These are phyloP conservation scores for Mechanitis messenoides DNA, from an alignment of 2,888 invertebrate genomes.

Conservation along the genomic window DNA sequence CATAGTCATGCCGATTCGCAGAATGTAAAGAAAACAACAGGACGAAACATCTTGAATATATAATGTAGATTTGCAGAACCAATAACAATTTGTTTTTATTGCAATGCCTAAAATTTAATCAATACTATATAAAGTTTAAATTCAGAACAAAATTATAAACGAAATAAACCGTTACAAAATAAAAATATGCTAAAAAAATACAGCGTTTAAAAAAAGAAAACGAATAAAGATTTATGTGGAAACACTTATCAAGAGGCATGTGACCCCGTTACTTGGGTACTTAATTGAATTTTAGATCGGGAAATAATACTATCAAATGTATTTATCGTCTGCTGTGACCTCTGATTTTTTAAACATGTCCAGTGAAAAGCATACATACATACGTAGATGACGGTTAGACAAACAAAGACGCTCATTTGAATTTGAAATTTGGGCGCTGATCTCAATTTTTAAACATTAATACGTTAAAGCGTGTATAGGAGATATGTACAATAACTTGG, in stretches of 20 bases:
- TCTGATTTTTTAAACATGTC: constrained; percentile 51
- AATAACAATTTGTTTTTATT: too few species aligned
- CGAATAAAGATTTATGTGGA: constrained; percentile 55
- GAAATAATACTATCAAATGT: constrained; percentile 67
- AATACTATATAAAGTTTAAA: neutral
- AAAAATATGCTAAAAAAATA: constrained; percentile 10
- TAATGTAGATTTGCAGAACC: neutral
- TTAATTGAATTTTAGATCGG: constrained; percentile 68
- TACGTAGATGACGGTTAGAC: constrained; percentile 59
- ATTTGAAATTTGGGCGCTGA: constrained; percentile 61
- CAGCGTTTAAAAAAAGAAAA: constrained; percentile 9
- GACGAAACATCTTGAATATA: constrained; percentile 8
- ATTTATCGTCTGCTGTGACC: constrained; percentile 63
- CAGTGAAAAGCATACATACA: constrained; percentile 56
- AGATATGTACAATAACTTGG: constrained; percentile 12
- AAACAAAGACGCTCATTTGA: constrained; percentile 66
- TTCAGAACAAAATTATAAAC: constrained; percentile 2
- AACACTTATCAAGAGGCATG: constrained; percentile 56
- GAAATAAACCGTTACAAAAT: constrained; percentile 12
- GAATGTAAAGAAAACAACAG: constrained; percentile 20
- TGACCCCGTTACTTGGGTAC: constrained; percentile 70
- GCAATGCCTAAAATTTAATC: too few species aligned
- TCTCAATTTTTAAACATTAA: constrained; percentile 60
- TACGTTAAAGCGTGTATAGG: constrained; percentile 38
- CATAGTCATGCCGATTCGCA: constrained; percentile 27